phyloP scores from a whole-genome alignment of 2,797 vertebrate species.

The Alfaro cultratus region DNA sequence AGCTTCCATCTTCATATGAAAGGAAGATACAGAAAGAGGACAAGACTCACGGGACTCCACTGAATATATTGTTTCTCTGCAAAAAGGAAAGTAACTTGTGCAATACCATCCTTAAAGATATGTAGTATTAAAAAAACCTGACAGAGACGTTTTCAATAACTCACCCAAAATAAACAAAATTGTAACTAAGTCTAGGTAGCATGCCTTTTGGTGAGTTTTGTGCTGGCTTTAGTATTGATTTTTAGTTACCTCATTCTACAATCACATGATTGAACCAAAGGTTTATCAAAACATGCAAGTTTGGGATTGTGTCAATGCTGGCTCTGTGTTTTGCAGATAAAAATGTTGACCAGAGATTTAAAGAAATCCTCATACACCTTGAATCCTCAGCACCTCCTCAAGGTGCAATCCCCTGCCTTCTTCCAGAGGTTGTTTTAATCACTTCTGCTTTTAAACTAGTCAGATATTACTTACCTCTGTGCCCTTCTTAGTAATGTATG shows the following conservation, averaged over 20 bases:
- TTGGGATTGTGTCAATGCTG: slow-evolving; percentile 35
- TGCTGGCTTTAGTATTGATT: slow-evolving; percentile 84
- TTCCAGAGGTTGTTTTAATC: slow-evolving; percentile 35
- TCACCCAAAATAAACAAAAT: slow-evolving; percentile 46
- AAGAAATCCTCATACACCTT: slow-evolving; percentile 44
- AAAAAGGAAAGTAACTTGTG: slow-evolving; percentile 66
- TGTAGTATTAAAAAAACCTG: slow-evolving; percentile 60
- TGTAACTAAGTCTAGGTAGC: slow-evolving; percentile 80
- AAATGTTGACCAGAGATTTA: slow-evolving; percentile 43
- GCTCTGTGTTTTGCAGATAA: slow-evolving; percentile 53
- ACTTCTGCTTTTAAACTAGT: slow-evolving; percentile 51
- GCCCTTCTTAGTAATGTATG: slow-evolving; percentile 39
- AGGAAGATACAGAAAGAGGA: slow-evolving; percentile 56
- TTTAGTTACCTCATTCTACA: slow-evolving; percentile 66
- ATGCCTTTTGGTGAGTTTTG: slow-evolving; percentile 78
- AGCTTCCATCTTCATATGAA: slow-evolving; percentile 68
- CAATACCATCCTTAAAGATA: slow-evolving; percentile 53
- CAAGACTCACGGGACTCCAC: slow-evolving; percentile 64
- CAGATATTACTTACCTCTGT: slow-evolving; percentile 48
- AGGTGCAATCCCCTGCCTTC: not conserved
- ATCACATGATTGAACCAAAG: slow-evolving; percentile 72
- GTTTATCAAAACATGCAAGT: slow-evolving; percentile 59
- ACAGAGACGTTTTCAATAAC: slow-evolving; percentile 52
- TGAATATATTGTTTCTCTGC: slow-evolving; percentile 60
- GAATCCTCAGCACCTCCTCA: slow-evolving; percentile 39